Base-by-base conservation (phyloP, 2,113 vertebrate genomes). In the Hiodon tergisus region DNA sequence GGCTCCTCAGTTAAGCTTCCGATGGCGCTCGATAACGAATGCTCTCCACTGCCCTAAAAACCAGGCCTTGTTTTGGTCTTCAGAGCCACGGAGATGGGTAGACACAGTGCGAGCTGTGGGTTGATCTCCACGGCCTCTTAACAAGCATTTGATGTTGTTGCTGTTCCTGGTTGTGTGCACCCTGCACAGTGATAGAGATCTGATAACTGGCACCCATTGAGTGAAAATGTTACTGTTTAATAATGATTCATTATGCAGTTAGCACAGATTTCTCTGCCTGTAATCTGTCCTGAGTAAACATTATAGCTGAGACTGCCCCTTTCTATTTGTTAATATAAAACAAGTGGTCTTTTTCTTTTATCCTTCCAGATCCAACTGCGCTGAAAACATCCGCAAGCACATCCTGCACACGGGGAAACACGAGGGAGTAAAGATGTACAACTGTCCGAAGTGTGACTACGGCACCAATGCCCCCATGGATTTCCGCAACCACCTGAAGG, bases 351-450 rank as follows among this genome's bases (percentile, higher is more conserved):
- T 54, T 70, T 59, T 81, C 47, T 73, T 13, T 62, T 79, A 76
- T 55, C 67, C 55, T 76, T 48, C 77, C 78, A 99, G 97, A 84
- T 99, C 97, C n/a, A 99, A 98, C 86, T 99, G 97, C 83, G 96
- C 97, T 2, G 97, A 98, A 88, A 99, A 99, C 82, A 98, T 99
- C 86, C 94, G 97, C 63, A 99, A 99, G 78, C 97, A 99, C 85
- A 99, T 99, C 74, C 88, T 99, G 5, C 96, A 98, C 76, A 99
- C 97, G 0, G 97, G 95, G 74, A 98, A 98, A 66, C 97, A 99
- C 1, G 97, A 98, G 83, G 97, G 97, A 0, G 97, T 98, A 17
- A 95, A 95, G 89, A 99, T 99, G 97, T 99, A 99, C 85, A 99
- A 99, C 90, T 99, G 97, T 77, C 97, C 97, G 63, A 95, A 95